A percentile compares a stretch with the other conserved stretches of the same genome.
Conservation (phyloP, 2,797 vertebrate species). For the Limnodromus scolopaceus region DNA sequence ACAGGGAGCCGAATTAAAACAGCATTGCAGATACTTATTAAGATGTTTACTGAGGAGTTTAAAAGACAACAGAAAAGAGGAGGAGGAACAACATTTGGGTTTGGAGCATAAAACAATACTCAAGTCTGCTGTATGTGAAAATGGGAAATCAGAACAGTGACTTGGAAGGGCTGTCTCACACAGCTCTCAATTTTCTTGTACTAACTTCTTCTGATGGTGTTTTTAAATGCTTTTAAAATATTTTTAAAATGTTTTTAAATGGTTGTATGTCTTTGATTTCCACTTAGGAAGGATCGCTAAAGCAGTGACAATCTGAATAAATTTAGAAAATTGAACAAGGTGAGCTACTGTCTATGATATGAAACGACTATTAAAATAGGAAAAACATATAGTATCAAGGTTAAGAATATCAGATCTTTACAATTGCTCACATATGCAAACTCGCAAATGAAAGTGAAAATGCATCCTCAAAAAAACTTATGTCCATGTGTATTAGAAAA, state of each 20-base stretch:
- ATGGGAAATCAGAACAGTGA: neutral
- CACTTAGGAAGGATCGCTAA: neutral
- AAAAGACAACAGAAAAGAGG: neutral
- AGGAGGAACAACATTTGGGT: neutral
- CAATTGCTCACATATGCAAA: neutral
- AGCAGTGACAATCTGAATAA: neutral
- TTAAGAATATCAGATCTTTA: neutral
- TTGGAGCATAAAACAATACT: neutral
- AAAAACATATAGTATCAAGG: neutral
- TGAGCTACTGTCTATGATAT: neutral
- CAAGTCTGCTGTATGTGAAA: neutral
- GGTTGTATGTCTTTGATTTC: neutral
- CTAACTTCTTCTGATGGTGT: neutral
- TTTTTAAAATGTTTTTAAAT: neutral
- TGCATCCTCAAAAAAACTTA: neutral
- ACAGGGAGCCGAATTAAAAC: neutral
- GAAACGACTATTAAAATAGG: neutral
- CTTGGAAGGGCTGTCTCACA: neutral
- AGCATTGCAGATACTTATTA: neutral
- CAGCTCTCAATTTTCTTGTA: neutral
- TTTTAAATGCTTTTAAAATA: neutral
- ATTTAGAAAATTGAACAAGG: neutral
- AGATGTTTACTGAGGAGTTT: neutral
- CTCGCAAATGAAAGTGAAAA: neutral
- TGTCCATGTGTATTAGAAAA: rapidly evolving